Percentiles rank a stretch among this genome's conserved stretches.
phyloP scores from a whole-genome alignment of 2,888 invertebrate species.

The Dione vanillae region DNA sequence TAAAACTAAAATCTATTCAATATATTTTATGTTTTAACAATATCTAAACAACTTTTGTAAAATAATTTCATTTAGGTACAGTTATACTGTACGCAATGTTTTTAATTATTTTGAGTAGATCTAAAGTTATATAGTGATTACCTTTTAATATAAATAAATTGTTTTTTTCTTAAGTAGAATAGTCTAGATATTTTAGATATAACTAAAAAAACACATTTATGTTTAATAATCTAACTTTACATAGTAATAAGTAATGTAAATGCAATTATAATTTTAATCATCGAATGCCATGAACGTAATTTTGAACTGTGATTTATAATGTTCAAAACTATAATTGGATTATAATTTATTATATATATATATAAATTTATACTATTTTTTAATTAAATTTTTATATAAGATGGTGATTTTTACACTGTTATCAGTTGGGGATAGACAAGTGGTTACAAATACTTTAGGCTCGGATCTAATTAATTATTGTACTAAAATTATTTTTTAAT shows the following conservation, averaged over 20 bases:
- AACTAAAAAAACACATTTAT: constrained; percentile 65
- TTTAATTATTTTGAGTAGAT: neutral
- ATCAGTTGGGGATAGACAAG: neutral
- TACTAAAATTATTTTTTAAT: neutral
- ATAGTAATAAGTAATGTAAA: constrained; percentile 50
- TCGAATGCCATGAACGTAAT: constrained; percentile 78
- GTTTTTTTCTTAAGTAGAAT: constrained; percentile 1
- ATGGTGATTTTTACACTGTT: constrained; percentile 17
- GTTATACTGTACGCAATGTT: neutral
- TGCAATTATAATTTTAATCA: constrained; percentile 59
- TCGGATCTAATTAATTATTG: constrained; percentile 8
- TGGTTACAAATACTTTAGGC: neutral
- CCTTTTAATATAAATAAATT: neutral
- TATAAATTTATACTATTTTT: constrained; percentile 52
- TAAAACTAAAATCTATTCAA: too few species aligned
- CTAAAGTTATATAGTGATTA: neutral
- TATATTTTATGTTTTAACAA: neutral
- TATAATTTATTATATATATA: constrained; percentile 57
- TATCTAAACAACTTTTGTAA: neutral
- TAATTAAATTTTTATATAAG: constrained; percentile 45
- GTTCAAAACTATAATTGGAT: constrained; percentile 68
- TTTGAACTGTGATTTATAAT: constrained; percentile 81
- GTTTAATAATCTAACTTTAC: constrained; percentile 61
- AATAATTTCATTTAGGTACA: neutral
- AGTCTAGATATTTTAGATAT: constrained; percentile 38